Evolutionary conservation across 1,140 invertebrate species (phyloP), one percentile per base, ranked within the genome.

Genomic region (Brachionus paranguensis): DNA sequence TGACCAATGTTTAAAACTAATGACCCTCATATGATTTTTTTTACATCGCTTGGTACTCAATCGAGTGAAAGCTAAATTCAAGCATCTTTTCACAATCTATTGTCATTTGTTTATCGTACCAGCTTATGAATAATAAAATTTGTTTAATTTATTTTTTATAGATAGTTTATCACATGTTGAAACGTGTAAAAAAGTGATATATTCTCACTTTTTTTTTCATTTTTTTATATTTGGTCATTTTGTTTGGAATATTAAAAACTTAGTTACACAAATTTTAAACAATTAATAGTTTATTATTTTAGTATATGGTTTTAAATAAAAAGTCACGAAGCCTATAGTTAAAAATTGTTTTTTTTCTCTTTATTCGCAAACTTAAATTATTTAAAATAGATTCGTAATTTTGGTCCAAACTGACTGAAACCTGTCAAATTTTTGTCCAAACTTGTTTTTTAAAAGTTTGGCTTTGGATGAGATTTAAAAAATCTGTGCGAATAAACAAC

Each of bases 1-100:
- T 68, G 29, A 68, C 27, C 65, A 33, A 68, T 33, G 65, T 68
- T 68, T 33, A 72, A 72, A 72, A 43, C 37, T 72, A 72, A 72
- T 72, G 68, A 72, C 37, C 68, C 37, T 20, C 4, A 37, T 68
- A 68, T 14, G n/a, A 43, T 72, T 41, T 72, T 37, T 72, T 72
- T 72, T 72, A 72, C 68, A 72, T 72, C 68, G 41, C 68, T 72
- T 37, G 17, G 33, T 17, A 72, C 17, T 72, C 11, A 72, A 72
- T 72, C 68, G 29, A 72, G 37, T 72, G 68, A 20, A 72, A 72
- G 37, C 33, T 68, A 24, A 10, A 68, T 68, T 33, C 29, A 33
- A 68, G 29, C 11, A 65, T 6, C 12, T 72, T 72, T 72, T 72
- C 68, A 72, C 68, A 72, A 60, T 60, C 8, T 6, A 14, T 33